These are phyloP conservation scores for Poecile atricapillus DNA, from an alignment of 2,113 vertebrate species.

Conservation along the genomic window DNA sequence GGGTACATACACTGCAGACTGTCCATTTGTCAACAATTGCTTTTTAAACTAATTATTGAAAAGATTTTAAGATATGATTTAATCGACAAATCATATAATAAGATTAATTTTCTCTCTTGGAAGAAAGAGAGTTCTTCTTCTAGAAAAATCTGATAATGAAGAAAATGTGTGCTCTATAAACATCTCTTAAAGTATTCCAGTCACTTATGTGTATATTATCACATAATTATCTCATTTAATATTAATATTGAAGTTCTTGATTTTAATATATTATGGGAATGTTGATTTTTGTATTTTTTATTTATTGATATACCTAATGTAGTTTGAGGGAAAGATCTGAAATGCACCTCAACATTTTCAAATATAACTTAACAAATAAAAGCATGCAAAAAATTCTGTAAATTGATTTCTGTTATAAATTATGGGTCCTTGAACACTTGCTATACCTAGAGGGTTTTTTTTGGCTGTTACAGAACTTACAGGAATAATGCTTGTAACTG, in stretches of 20 bases:
- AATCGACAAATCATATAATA: constrained; percentile 58
- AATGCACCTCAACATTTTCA: neutral
- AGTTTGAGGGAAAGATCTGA: neutral
- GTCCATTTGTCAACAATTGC: constrained; percentile 57
- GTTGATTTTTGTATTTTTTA: neutral
- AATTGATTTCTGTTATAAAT: neutral
- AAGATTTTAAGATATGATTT: constrained; percentile 37
- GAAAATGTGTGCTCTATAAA: neutral
- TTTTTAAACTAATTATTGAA: neutral
- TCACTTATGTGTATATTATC: neutral
- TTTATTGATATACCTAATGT: neutral
- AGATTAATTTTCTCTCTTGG: constrained; percentile 57
- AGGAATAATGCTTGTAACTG: neutral
- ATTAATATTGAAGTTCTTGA: neutral
- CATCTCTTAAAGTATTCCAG: neutral
- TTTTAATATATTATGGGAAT: neutral
- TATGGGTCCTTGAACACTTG: neutral
- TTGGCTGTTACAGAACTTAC: neutral
- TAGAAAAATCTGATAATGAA: neutral
- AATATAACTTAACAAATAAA: neutral
- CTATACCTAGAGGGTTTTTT: neutral
- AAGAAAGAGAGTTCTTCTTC: constrained; percentile 10
- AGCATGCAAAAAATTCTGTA: neutral
- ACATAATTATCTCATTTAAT: neutral
- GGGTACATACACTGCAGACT: constrained; percentile 27